Conservation (phyloP, 2,113 vertebrate species). For the Delphinapterus leucas region DNA sequence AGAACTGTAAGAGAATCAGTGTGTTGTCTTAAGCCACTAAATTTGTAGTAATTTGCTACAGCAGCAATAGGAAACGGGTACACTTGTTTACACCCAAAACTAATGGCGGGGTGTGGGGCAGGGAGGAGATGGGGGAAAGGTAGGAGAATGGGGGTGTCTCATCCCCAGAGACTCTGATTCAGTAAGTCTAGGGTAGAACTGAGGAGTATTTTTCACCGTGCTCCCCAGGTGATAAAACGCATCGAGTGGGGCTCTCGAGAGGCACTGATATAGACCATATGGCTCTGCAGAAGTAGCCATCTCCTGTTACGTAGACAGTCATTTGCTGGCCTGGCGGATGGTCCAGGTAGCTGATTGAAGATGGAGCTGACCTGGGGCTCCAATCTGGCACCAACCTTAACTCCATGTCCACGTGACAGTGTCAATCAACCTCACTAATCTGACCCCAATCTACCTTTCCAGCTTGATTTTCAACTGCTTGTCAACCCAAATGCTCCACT, state of each 20-base stretch:
- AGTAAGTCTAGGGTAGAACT: not conserved
- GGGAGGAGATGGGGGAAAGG: not conserved
- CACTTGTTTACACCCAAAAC: not conserved
- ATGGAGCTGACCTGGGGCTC: not conserved
- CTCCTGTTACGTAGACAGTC: not conserved
- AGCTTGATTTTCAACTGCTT: not conserved
- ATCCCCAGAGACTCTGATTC: not conserved
- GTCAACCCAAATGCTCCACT: not conserved
- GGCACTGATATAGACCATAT: not conserved
- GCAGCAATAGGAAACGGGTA: not conserved
- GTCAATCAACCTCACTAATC: not conserved
- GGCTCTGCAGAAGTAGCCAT: not conserved
- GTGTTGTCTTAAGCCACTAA: not conserved
- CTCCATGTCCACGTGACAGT: not conserved
- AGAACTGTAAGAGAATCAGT: not conserved
- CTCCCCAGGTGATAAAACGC: not conserved
- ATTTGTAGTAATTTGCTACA: not conserved
- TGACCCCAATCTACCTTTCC: not conserved
- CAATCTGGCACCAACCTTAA: not conserved
- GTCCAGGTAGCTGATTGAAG: not conserved
- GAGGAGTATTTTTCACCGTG: not conserved
- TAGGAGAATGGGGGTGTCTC: not conserved
- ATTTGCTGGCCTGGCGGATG: not conserved
- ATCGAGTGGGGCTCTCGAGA: not conserved
- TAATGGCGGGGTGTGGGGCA: not conserved